These are phyloP conservation scores for Bufotes viridis DNA, from an alignment of 2,797 vertebrate genomes.

Conservation along the genomic window DNA sequence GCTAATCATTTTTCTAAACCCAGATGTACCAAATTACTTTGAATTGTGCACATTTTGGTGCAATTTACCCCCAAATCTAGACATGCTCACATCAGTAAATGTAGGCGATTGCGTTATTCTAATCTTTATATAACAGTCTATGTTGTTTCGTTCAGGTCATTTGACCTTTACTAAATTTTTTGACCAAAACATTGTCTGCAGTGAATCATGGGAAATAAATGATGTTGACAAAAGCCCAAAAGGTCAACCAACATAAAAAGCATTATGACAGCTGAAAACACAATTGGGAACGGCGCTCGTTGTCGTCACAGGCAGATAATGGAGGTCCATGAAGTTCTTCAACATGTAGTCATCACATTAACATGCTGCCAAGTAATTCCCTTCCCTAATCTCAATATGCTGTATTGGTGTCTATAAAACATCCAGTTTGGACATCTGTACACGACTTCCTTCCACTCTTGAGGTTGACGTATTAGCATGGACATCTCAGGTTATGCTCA, in stretches of 20 bases:
- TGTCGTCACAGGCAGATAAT: constrained; percentile 37
- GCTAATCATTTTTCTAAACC: no score
- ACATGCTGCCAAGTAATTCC: constrained; percentile 51
- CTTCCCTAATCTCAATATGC: constrained; percentile 46
- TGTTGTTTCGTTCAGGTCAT: neutral
- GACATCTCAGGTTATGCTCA: constrained; percentile 53
- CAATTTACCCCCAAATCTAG: no score
- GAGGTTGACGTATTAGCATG: constrained; percentile 50
- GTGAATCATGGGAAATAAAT: neutral
- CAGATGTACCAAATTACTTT: no score
- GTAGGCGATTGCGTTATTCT: no score
- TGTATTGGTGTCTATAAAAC: constrained; percentile 49
- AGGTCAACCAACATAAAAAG: constrained; percentile 26
- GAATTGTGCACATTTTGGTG: no score
- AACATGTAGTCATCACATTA: constrained; percentile 45
- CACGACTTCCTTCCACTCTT: constrained; percentile 47
- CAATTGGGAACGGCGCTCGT: constrained; percentile 32
- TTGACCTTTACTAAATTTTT: neutral
- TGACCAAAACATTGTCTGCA: neutral
- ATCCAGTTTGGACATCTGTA: constrained; percentile 51
- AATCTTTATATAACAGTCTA: neutral
- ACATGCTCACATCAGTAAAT: no score
- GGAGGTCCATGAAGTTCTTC: constrained; percentile 39
- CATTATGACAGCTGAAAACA: constrained; percentile 32
- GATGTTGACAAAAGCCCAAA: neutral